A percentile compares a stretch with the other conserved stretches of the same genome.
phyloP scores from a whole-genome alignment of 2,113 vertebrate species.

The Ramphastos sulfuratus region DNA sequence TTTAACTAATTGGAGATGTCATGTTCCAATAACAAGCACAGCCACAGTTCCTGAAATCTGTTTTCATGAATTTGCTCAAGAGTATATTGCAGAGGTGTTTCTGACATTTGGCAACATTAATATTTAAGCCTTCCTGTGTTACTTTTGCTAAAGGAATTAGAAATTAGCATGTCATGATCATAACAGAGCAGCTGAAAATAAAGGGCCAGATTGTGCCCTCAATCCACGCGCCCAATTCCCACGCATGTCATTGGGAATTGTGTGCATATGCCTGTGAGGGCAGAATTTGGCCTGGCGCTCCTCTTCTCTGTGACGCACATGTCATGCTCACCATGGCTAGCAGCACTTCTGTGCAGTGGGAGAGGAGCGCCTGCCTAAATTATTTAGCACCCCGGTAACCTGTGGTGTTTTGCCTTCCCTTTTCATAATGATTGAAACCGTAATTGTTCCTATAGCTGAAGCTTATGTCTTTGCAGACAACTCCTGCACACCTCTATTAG shows the following conservation, averaged over 20 bases:
- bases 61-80: conserved; percentile 30
- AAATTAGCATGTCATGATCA: conserved; percentile 36
- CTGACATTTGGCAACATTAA: conserved; percentile 57
- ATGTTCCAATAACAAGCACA: not conserved
- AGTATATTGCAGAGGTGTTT: conserved; percentile 34
- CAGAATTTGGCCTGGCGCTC: not conserved
- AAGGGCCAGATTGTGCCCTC: conserved; percentile 54
- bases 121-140: conserved; percentile 59
- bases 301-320: rapidly evolving
- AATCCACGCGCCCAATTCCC: conserved; percentile 15
- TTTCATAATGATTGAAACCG: not conserved
- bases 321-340: rapidly evolving
- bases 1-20: conserved; percentile 29
- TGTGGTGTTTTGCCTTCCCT: not conserved
- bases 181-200: conserved; percentile 34
- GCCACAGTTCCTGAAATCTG: not conserved
- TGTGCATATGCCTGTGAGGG: not conserved
- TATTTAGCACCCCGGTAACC: not conserved
- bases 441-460: not conserved
- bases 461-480: not conserved
- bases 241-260: not conserved
- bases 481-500: not conserved
- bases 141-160: conserved; percentile 53
- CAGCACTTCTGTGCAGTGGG: not conserved
- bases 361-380: not conserved